Evolutionary conservation across 2,888 invertebrate species (phyloP), one percentile per base, ranked within the genome.

Genomic region (Hybos culiciformis): DNA sequence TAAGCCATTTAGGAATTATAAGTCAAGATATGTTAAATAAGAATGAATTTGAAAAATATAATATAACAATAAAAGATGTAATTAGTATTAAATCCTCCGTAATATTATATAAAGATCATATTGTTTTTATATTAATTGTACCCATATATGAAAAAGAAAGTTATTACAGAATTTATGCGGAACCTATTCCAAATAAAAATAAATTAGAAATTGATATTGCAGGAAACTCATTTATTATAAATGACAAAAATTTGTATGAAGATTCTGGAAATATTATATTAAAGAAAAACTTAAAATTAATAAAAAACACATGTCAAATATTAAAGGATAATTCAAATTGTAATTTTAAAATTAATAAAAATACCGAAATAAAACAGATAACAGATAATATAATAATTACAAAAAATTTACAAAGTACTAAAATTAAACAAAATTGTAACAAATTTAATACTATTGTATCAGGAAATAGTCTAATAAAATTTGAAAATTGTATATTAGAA

Each of bases 171-270:
- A 29, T 46, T 36, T 18, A 42, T 29, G 29, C 42, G 5, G 44
- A 46, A 33, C 44, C 46, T 11, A 37, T 43, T 24, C 46, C 42
- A 14, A 46, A 40, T 15, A 42, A 45, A 37, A 42, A 39, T 20
- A 39, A 36, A 20, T 20, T 40, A 41, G 41, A 46, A 43, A 5
- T 32, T 15, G 15, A 14, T 32, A 9, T 33, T 8, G 15, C 15
- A 33, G 15, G 18, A 17, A 33, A 15, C 8, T 17, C 9, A 33
- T 33, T 33, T 33, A 15, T 33, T 8, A 7, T 33, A 33, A 17
- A 33, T 17, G 33, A 33, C 5, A 7, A 33, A 15, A 15, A 33
- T 15, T 6, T 31, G 12, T 31, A 31, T 14, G 14, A 5, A 31
- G 7, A 31, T 31, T 3, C 7, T 14, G 33, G 11, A 33, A 23